phyloP scores from a whole-genome alignment of 2,113 vertebrate genomes.

The Piprites chloris region DNA sequence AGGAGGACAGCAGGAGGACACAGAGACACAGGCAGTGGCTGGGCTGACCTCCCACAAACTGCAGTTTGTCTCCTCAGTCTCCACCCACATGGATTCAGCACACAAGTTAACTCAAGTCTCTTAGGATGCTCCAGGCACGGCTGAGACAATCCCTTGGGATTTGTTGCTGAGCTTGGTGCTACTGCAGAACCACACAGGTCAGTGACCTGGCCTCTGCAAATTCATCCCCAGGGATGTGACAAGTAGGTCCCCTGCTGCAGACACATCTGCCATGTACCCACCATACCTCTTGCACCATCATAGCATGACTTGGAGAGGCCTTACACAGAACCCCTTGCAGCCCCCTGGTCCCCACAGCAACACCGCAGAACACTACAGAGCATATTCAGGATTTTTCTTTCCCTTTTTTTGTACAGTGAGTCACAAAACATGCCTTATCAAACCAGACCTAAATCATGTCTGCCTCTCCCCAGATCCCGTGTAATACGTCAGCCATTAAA shows the following conservation, averaged over 20 bases:
- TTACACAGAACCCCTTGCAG: fast-evolving
- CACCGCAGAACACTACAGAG: background rate
- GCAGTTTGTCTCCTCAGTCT: background rate
- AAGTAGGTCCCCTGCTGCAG: fast-evolving
- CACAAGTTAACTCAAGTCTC: background rate
- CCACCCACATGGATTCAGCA: background rate
- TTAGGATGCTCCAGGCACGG: background rate
- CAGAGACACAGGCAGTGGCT: background rate
- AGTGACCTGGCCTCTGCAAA: background rate
- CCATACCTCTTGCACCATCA: background rate
- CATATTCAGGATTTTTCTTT: background rate
- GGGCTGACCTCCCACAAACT: background rate
- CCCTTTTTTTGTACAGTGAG: background rate
- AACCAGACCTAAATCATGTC: background rate
- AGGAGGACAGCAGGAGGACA: background rate
- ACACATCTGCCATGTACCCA: fast-evolving
- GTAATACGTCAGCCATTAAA: background rate
- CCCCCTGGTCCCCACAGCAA: background rate
- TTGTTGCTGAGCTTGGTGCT: background rate
- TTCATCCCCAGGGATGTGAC: background rate
- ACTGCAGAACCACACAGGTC: background rate
- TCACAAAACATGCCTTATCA: background rate
- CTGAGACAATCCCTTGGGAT: background rate
- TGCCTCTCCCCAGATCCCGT: background rate
- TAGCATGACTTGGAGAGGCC: background rate